Evolutionary conservation across 2,113 vertebrate species (phyloP), one percentile per base, ranked within the genome.

Genomic region (Chamaea fasciata): DNA sequence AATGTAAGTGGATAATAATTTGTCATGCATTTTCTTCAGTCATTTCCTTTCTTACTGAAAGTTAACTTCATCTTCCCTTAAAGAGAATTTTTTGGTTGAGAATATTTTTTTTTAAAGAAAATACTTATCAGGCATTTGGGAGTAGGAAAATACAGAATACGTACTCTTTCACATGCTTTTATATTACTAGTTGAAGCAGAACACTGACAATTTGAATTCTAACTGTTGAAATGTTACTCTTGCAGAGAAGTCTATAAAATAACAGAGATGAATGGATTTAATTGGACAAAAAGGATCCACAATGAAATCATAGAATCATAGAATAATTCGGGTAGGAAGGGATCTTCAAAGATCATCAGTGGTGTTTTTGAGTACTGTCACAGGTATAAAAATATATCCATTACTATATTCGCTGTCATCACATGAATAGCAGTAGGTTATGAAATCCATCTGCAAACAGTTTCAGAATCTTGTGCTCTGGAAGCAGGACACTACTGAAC

Each of bases 71-170:
- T 2, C 4, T 5, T n/a, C 4, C 76, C 21, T 79, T 59, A 35
- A 60, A 56, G 4, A 64, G 5, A 60, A 33, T 35, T 49, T 13
- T 13, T 53, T 82, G 5, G 2, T 65, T 65, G 5, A 65, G 7
- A 65, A n/a, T 68, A 56, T 49, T 28, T 44, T 9, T 41, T 0
- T 42, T 2, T 14, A 17, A 26, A 19, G 9, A 80, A 62, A 63
- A 15, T 1, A 33, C 41, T 4, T 23, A n/a, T n/a, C 17, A 62
- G 3, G 4, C 18, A 6, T 30, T 24, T 68, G 4, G 21, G 3
- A 60, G 6, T 15, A 46, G 6, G 35, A 64, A 88, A 20, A 50
- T 16, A 63, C 7, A 49, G 26, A 41, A 44, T 23, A 49, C 2
- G 20, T 41, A 1, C 0, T 49, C 17, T 85, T 75, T 59, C 30